A percentile compares a stretch with the other conserved stretches of the same genome.
Conservation (phyloP, 1,140 invertebrate species). For the Apis mellifera region Amel_HAv3.1 CM009932.2:12283501-12284000, state of each 20-base stretch:
- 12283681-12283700: neutral
- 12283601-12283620: slow-evolving; percentile 35
- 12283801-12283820: slow-evolving; percentile 8
- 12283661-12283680: neutral
- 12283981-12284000: slow-evolving; percentile 17
- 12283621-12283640: slow-evolving; percentile 1
- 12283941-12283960: neutral
- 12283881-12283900: neutral
- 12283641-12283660: neutral
- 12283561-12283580: neutral
- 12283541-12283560: neutral
- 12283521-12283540: neutral
- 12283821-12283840: slow-evolving; percentile 12
- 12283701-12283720: neutral
- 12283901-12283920: neutral
- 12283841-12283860: neutral
- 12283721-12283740: neutral
- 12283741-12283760: neutral
- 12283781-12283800: neutral
- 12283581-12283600: slow-evolving; percentile 30
- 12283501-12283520: neutral
- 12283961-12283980: neutral
- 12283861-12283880: neutral
- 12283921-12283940: slow-evolving; percentile 18
- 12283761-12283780: neutral